These are phyloP conservation scores for Anisognathus igniventris DNA, from an alignment of 2,797 vertebrate species.

Conservation along the genomic window DNA sequence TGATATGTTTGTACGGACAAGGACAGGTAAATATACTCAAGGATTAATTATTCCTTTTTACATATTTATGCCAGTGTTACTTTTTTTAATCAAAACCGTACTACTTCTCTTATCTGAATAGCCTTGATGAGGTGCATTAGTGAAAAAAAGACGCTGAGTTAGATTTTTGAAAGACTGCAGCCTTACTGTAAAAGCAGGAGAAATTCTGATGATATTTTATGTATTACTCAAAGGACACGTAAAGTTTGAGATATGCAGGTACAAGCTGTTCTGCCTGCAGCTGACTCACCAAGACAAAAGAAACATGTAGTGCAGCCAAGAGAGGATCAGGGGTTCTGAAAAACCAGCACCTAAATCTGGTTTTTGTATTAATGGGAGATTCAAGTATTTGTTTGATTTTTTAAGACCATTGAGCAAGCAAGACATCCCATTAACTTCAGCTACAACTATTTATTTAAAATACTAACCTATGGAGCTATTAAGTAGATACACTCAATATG, in stretches of 20 bases:
- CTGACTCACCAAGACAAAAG: background rate
- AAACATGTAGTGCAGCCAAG: background rate
- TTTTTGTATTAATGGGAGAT: background rate
- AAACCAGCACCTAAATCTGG: background rate
- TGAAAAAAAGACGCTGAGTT: background rate
- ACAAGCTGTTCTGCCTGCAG: background rate
- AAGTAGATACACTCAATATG: background rate
- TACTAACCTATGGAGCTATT: background rate
- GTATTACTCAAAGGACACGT: background rate
- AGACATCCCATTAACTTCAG: background rate
- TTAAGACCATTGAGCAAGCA: background rate
- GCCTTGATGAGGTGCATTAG: background rate
- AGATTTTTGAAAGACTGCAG: background rate
- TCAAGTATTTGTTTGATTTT: background rate
- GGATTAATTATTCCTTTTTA: background rate
- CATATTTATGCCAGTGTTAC: background rate
- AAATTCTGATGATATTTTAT: background rate
- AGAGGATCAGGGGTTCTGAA: background rate
- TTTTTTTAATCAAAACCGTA: background rate
- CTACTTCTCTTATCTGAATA: background rate
- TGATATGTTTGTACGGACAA: conserved; percentile 91
- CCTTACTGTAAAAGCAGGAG: background rate
- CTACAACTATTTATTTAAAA: background rate
- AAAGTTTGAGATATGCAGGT: background rate
- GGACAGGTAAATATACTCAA: conserved; percentile 80